Conservation (phyloP, 2,888 invertebrate genomes). For the Drosophila anceps region DNA sequence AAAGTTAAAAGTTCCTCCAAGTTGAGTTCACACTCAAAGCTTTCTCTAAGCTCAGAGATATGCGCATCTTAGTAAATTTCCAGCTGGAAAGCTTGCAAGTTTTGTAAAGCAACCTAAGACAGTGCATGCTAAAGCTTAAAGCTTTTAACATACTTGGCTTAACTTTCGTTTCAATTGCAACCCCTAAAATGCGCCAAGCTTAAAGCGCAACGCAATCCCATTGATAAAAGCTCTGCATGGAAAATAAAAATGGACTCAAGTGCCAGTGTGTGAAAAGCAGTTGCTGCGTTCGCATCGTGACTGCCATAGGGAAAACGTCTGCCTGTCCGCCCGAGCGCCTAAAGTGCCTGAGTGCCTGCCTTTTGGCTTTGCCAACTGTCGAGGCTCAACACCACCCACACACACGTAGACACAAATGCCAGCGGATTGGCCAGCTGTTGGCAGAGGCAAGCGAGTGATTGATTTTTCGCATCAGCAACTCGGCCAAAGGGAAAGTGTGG, state of each 20-base stretch:
- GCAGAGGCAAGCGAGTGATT: slow-evolving; percentile 60
- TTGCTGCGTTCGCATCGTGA: slow-evolving; percentile 48
- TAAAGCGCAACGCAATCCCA: slow-evolving; percentile 38
- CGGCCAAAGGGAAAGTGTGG: background rate
- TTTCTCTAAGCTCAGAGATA: background rate
- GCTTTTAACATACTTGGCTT: background rate
- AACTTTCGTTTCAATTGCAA: slow-evolving; percentile 10
- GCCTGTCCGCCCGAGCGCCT: background rate
- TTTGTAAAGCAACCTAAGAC: background rate
- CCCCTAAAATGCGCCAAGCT: slow-evolving; percentile 26
- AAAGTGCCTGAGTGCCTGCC: background rate
- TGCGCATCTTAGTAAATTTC: background rate
- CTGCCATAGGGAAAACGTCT: slow-evolving; percentile 1
- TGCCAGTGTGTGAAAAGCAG: slow-evolving; percentile 56
- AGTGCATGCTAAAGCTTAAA: background rate
- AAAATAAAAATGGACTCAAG: slow-evolving; percentile 1
- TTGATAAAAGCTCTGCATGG: slow-evolving; percentile 21
- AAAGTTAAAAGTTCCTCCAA: background rate
- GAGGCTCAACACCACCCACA: slow-evolving; percentile 3
- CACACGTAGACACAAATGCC: slow-evolving; percentile 27
- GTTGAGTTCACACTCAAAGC: background rate
- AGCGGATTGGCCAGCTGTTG: slow-evolving; percentile 65
- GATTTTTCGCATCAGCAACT: slow-evolving; percentile 61
- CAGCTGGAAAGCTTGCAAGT: background rate
- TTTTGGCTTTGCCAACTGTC: slow-evolving; percentile 17